phyloP scores from a whole-genome alignment of 2,888 invertebrate genomes.

The Cyaniris semiargus region DNA sequence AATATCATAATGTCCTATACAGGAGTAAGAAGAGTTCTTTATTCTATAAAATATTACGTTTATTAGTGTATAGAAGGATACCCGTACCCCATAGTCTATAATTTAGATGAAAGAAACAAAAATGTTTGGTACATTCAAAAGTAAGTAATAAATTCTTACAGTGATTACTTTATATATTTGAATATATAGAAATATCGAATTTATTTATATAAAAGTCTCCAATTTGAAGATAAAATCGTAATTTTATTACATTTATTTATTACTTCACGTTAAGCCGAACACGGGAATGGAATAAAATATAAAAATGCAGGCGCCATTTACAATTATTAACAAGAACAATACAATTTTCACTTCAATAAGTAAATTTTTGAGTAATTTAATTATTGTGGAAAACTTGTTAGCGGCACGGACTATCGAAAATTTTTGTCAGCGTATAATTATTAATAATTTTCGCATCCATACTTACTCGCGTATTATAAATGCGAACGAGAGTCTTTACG shows the following conservation, averaged over 20 bases:
- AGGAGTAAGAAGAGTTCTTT: too few relatives aligned
- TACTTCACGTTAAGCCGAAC: neutral
- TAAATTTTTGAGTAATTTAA: neutral
- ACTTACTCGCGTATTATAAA: too few relatives aligned
- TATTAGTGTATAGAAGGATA: too few relatives aligned
- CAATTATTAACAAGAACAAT: conserved; percentile 1
- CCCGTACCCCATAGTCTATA: too few relatives aligned
- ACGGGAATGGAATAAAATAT: neutral
- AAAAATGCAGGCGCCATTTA: neutral
- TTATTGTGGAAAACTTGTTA: neutral
- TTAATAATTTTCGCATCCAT: neutral
- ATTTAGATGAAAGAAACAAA: too few relatives aligned
- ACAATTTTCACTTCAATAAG: conserved; percentile 1
- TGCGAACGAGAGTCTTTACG: too few relatives aligned
- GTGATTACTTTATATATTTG: neutral
- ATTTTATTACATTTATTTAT: neutral
- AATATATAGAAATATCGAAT: neutral
- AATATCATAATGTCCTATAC: too few relatives aligned
- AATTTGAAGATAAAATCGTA: neutral
- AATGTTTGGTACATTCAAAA: too few relatives aligned
- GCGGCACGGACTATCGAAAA: neutral
- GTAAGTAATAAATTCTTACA: too few relatives aligned
- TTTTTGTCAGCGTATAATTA: neutral
- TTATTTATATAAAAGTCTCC: neutral
- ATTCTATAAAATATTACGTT: too few relatives aligned